phyloP scores from a whole-genome alignment of 2,888 invertebrate species.

The Rosalia funebris region DNA sequence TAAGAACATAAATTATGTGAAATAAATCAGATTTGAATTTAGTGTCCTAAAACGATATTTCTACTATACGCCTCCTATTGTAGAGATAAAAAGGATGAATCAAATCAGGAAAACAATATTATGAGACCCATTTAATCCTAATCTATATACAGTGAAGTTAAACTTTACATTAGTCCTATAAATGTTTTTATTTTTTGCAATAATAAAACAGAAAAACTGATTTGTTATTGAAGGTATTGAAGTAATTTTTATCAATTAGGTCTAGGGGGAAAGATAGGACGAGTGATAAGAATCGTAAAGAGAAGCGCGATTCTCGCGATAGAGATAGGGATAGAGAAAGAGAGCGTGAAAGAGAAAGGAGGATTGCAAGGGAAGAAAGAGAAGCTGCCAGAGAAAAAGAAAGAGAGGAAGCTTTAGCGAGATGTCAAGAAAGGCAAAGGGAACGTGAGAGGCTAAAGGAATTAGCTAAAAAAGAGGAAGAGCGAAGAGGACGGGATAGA shows the following conservation, averaged over 20 bases:
- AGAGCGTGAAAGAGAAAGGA: constrained; percentile 65
- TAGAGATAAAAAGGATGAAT: too few species aligned
- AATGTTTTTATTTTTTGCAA: too few species aligned
- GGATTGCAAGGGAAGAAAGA: constrained; percentile 67
- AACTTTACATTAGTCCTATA: too few species aligned
- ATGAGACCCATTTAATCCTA: too few species aligned
- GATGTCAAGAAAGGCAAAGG: constrained; percentile 72
- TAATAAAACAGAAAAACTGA: too few species aligned
- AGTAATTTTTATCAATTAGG: constrained; percentile 41
- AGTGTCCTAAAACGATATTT: too few species aligned
- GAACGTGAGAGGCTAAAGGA: constrained; percentile 67
- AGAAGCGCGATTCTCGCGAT: constrained; percentile 69
- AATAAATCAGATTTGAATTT: too few species aligned
- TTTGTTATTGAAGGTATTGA: too few species aligned
- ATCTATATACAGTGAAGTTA: too few species aligned
- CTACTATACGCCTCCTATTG: too few species aligned
- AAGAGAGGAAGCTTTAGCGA: constrained; percentile 71
- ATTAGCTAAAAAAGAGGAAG: constrained; percentile 66
- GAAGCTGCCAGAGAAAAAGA: constrained; percentile 72
- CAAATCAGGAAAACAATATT: too few species aligned
- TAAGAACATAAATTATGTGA: too few species aligned
- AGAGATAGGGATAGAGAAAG: constrained; percentile 74
- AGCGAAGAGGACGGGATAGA: constrained; percentile 65
- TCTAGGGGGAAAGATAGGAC: constrained; percentile 58
- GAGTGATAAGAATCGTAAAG: constrained; percentile 46